These are phyloP conservation scores for Gyrodactylus salaris DNA, from an alignment of 1,140 invertebrate species.

Conservation along the genomic window DNA sequence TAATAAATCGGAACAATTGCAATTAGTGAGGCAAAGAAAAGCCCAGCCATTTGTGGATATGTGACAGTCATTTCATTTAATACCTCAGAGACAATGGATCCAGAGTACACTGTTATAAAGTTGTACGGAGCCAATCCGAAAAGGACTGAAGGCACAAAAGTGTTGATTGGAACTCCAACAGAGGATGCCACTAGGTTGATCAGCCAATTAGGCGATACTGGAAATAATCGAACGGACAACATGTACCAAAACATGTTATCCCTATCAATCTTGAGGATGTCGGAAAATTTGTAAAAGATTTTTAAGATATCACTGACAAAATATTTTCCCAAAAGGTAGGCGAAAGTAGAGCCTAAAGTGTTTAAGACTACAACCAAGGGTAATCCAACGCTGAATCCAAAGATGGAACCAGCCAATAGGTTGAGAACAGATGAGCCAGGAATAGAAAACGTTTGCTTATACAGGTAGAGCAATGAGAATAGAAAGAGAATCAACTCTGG, in stretches of 20 bases:
- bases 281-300: not conserved
- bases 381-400: not conserved
- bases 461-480: not conserved
- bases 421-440: not conserved
- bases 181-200: not conserved
- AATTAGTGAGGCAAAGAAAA: not conserved
- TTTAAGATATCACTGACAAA: not conserved
- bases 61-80: not conserved
- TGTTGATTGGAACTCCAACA: not conserved
- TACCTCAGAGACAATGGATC: not conserved
- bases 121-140: not conserved
- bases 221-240: not conserved
- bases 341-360: not conserved
- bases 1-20: not conserved
- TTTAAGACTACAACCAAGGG: not conserved
- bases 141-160: not conserved
- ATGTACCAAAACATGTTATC: not conserved
- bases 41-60: not conserved
- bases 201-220: not conserved
- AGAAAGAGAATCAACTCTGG: not conserved
- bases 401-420: not conserved
- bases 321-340: not conserved
- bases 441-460: not conserved
- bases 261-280: not conserved
- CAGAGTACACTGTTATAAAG: not conserved